phyloP scores from a whole-genome alignment of 2,888 invertebrate species.

The Crematogaster levior region DNA sequence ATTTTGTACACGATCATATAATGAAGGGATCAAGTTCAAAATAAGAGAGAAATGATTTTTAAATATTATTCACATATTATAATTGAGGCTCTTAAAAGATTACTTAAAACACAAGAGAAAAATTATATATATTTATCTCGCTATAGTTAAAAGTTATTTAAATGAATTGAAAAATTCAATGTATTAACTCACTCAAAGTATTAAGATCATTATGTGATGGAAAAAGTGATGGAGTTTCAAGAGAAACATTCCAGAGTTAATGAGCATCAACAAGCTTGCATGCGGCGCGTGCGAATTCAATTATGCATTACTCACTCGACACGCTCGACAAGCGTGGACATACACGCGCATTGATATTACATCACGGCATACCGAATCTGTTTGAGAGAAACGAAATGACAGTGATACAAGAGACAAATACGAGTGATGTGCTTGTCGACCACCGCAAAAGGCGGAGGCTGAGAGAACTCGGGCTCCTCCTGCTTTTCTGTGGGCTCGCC shows the following conservation, averaged over 20 bases:
- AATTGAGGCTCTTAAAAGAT: neutral
- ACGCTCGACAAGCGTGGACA: neutral
- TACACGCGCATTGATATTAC: neutral
- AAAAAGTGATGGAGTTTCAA: neutral
- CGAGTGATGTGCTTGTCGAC: neutral
- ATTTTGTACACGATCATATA: neutral
- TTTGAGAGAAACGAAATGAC: neutral
- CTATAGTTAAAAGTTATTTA: neutral
- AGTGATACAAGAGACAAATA: neutral
- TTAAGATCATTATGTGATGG: neutral
- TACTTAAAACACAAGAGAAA: neutral
- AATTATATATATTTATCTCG: neutral
- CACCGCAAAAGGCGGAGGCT: neutral
- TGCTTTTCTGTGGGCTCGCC: constrained; percentile 47
- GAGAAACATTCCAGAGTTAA: constrained; percentile 19
- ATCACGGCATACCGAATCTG: neutral
- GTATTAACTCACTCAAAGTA: neutral
- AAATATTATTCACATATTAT: neutral
- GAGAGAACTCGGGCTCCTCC: neutral
- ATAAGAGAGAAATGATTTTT: neutral
- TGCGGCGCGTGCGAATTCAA: constrained; percentile 20
- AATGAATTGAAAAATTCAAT: neutral
- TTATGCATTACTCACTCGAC: constrained; percentile 4
- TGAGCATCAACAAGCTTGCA: constrained; percentile 26
- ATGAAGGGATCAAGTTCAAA: neutral